phyloP scores from a whole-genome alignment of 2,888 invertebrate genomes.

The Sesia apiformis region DNA sequence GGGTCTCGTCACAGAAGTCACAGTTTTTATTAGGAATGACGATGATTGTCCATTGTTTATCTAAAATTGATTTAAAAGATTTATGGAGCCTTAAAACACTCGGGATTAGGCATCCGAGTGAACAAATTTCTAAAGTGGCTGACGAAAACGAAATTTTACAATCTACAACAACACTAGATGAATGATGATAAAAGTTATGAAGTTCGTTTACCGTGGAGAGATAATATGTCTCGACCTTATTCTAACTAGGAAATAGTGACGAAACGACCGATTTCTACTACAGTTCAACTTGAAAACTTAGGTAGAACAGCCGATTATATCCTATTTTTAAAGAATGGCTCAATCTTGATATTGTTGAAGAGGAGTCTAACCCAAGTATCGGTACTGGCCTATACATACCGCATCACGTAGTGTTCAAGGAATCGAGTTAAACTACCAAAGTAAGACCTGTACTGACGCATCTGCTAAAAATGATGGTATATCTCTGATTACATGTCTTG shows the following conservation, averaged over 20 bases:
- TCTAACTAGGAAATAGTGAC: neutral
- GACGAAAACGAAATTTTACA: too few species aligned
- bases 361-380: neutral
- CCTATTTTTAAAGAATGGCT: neutral
- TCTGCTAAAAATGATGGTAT: slow-evolving; percentile 7
- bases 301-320: neutral
- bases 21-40: too few species aligned
- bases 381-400: slow-evolving; percentile 3
- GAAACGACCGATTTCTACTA: neutral
- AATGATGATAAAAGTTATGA: neutral
- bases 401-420: slow-evolving; percentile 4
- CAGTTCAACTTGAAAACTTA: neutral
- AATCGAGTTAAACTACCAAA: slow-evolving; percentile 4
- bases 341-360: neutral
- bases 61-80: too few species aligned
- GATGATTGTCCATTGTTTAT: too few species aligned
- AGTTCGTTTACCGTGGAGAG: neutral
- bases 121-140: too few species aligned
- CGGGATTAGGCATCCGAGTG: too few species aligned
- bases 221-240: neutral
- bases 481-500: slow-evolving; percentile 4
- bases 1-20: too few species aligned
- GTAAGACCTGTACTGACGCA: slow-evolving; percentile 9
- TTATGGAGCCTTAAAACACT: too few species aligned
- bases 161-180: too few species aligned